Percentiles rank a stretch among this genome's conserved stretches.
Evolutionary conservation across 2,888 invertebrate genomes (phyloP).

Genomic region (Hirtodrosophila histrioides): DNA sequence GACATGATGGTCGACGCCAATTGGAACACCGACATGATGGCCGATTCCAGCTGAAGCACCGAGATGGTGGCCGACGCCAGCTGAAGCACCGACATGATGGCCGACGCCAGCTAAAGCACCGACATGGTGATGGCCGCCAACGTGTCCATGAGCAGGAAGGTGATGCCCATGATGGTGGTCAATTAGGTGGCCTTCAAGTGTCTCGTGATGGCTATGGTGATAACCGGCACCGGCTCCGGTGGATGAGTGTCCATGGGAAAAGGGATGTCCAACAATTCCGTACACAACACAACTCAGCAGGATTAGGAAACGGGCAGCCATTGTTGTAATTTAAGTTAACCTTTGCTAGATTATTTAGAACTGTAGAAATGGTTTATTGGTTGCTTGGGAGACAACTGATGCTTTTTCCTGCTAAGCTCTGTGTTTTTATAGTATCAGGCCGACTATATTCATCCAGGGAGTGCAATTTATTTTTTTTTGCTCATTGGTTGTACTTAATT

Average conservation of each 20-base stretch:
- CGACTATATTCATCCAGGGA: not conserved
- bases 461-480: not conserved
- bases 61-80: no score
- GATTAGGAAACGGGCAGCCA: slow-evolving; percentile 13
- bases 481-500: not conserved
- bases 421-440: slow-evolving; percentile 42
- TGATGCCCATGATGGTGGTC: slow-evolving; percentile 2
- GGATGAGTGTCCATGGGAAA: slow-evolving; percentile 1
- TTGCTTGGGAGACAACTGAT: slow-evolving; percentile 43
- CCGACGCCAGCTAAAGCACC: no score
- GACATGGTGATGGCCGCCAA: no score
- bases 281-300: slow-evolving; percentile 34
- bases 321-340: slow-evolving; percentile 14
- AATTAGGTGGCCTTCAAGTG: no score
- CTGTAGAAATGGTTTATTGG: slow-evolving; percentile 5
- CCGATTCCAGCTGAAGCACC: not conserved
- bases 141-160: not conserved
- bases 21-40: slow-evolving; percentile 1
- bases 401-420: not conserved
- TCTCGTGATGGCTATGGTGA: slow-evolving; percentile 4
- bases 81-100: no score
- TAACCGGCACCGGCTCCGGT: not conserved
- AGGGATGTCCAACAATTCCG: slow-evolving; percentile 16
- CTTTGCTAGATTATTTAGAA: not conserved
- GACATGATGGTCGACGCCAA: not conserved